Evolutionary conservation across 2,113 vertebrate species (phyloP).

Genomic region (Boleophthalmus pectinirostris): DNA sequence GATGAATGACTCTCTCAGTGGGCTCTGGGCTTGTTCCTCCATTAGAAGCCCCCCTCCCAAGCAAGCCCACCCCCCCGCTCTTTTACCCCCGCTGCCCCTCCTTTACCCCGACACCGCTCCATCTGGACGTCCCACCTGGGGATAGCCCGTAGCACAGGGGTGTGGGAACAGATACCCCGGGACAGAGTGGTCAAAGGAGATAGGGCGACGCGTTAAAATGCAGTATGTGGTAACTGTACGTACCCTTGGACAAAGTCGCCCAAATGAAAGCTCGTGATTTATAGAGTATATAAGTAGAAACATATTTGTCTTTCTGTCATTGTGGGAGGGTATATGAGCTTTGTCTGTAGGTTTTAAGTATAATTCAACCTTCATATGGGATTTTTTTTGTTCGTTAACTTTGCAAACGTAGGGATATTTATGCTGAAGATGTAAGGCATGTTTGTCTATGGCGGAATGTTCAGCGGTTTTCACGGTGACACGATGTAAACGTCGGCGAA

Average conservation of each 20-base stretch:
- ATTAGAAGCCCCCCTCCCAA: slow-evolving; percentile 76
- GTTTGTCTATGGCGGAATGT: too few species aligned
- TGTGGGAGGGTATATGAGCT: neutral
- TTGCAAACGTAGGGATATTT: too few species aligned
- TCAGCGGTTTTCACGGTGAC: too few species aligned
- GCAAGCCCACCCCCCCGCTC: slow-evolving; percentile 26
- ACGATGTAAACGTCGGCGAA: too few species aligned
- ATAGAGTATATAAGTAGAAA: slow-evolving; percentile 36
- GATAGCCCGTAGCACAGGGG: slow-evolving; percentile 25
- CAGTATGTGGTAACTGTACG: slow-evolving; percentile 15
- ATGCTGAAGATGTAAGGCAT: too few species aligned
- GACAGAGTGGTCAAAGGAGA: neutral
- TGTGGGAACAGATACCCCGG: neutral
- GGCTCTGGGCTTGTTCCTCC: slow-evolving; percentile 79
- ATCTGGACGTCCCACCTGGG: slow-evolving; percentile 84
- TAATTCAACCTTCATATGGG: neutral
- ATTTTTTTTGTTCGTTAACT: too few species aligned
- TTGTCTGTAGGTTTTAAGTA: neutral
- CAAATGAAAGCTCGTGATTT: slow-evolving; percentile 46
- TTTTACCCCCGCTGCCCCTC: slow-evolving; percentile 14
- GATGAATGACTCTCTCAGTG: slow-evolving; percentile 89
- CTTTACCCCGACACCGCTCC: slow-evolving; percentile 55
- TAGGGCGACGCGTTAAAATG: slow-evolving; percentile 33
- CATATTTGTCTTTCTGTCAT: slow-evolving; percentile 3
- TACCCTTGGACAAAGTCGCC: slow-evolving; percentile 52